phyloP scores from a whole-genome alignment of 2,113 vertebrate species.

The Paramormyrops kingsleyae region DNA sequence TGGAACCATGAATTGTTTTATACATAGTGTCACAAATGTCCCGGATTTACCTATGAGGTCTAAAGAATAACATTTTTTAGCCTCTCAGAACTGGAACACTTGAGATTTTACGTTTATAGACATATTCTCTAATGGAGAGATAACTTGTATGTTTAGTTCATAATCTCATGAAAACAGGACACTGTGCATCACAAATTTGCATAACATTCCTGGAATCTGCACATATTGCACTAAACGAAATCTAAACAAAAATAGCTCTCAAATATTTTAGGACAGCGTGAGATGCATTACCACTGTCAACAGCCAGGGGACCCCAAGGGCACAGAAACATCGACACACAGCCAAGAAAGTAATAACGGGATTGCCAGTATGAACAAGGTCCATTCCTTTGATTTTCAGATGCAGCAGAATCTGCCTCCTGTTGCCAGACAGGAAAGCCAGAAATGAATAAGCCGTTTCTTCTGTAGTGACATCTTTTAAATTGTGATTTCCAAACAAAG shows the following conservation, averaged over 20 bases:
- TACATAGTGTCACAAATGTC: slow-evolving; percentile 12
- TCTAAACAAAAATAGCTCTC: not conserved
- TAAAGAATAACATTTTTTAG: slow-evolving; percentile 19
- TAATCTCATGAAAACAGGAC: slow-evolving; percentile 2
- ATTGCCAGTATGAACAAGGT: not conserved
- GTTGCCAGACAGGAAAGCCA: not conserved
- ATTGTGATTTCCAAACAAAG: not conserved
- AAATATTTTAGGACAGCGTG: not conserved
- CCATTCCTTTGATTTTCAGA: not conserved
- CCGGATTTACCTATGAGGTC: not conserved
- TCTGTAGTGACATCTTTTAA: not conserved
- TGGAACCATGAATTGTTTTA: slow-evolving; percentile 19
- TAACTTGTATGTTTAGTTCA: not conserved
- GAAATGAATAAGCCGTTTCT: not conserved
- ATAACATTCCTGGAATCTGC: slow-evolving; percentile 23
- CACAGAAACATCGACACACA: not conserved
- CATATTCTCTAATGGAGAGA: slow-evolving; percentile 28
- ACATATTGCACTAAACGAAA: slow-evolving; percentile 13
- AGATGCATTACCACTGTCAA: not conserved
- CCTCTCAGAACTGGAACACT: not conserved
- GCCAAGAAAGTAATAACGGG: not conserved
- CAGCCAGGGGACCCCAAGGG: not conserved
- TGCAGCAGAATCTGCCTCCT: not conserved
- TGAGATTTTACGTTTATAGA: slow-evolving; percentile 19
- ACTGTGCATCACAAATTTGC: slow-evolving; percentile 24